These are phyloP conservation scores for Acronicta psi DNA, from an alignment of 2,888 invertebrate genomes.

Conservation along the genomic window DNA sequence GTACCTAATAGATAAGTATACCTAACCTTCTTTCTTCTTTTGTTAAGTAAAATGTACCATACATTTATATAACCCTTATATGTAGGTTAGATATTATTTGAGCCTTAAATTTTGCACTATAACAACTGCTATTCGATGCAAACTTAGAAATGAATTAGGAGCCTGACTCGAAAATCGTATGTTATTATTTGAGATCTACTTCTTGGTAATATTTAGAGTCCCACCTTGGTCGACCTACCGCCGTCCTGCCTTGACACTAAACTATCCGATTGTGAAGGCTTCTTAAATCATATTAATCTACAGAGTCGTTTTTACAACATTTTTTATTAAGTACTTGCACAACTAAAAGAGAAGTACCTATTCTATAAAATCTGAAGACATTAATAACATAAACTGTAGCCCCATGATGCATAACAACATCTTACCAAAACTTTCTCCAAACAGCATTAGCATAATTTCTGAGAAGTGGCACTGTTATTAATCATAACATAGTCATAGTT, in stretches of 20 bases:
- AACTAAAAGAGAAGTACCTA: too few relatives aligned
- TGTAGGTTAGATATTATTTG: too few relatives aligned
- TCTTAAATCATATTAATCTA: conserved; percentile 7
- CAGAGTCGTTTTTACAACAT: conserved; percentile 14
- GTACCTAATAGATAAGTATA: too few relatives aligned
- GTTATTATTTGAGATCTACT: not conserved
- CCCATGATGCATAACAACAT: not conserved
- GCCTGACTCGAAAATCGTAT: too few relatives aligned
- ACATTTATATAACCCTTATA: too few relatives aligned
- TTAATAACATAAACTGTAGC: not conserved
- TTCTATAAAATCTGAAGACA: not conserved
- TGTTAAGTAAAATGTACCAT: too few relatives aligned
- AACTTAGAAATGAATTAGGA: too few relatives aligned
- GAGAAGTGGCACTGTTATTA: conserved; percentile 29
- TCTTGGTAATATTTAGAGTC: not conserved
- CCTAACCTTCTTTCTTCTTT: too few relatives aligned
- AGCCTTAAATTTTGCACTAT: too few relatives aligned
- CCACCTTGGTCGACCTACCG: not conserved
- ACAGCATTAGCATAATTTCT: too few relatives aligned
- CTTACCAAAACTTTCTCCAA: not conserved
- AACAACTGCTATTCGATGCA: too few relatives aligned
- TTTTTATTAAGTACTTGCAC: conserved; percentile 3
- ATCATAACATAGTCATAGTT: conserved; percentile 33
- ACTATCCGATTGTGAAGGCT: conserved; percentile 24
- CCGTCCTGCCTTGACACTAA: conserved; percentile 30